Percentiles rank a stretch among this genome's conserved stretches.
These are phyloP conservation scores for Synchiropus splendidus DNA, from an alignment of 2,113 vertebrate genomes.

Conservation along the genomic window DNA sequence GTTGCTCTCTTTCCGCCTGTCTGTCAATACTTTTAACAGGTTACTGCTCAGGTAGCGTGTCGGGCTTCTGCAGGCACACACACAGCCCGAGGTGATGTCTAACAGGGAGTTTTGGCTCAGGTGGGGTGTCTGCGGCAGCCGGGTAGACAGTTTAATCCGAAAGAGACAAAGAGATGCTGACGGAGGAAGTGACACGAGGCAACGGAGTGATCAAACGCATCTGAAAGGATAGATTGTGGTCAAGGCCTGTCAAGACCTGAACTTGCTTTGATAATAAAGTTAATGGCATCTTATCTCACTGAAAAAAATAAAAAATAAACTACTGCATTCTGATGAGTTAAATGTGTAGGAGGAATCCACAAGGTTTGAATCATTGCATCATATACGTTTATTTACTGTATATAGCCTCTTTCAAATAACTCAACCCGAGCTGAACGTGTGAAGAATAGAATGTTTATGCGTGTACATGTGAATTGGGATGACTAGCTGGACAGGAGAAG, in stretches of 20 bases:
- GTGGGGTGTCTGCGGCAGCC: conserved; percentile 18
- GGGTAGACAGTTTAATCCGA: conserved; percentile 59
- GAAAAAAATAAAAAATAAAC: too few relatives aligned
- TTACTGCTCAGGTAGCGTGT: conserved; percentile 55
- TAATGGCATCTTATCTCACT: too few relatives aligned
- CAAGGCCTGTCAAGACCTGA: conserved; percentile 39
- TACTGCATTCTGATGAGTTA: too few relatives aligned
- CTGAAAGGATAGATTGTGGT: conserved; percentile 31
- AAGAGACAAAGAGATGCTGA: conserved; percentile 19
- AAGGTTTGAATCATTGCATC: too few relatives aligned
- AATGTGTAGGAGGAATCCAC: too few relatives aligned
- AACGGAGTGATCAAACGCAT: conserved; percentile 17
- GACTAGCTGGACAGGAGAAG: too few relatives aligned
- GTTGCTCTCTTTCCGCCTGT: conserved; percentile 4
- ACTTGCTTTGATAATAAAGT: too few relatives aligned
- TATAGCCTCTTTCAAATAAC: too few relatives aligned
- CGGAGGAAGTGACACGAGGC: conserved; percentile 10
- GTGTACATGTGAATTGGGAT: too few relatives aligned
- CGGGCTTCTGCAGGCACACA: conserved; percentile 20
- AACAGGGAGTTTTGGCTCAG: conserved; percentile 45
- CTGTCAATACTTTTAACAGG: conserved; percentile 47
- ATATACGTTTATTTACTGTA: too few relatives aligned
- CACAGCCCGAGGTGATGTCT: conserved; percentile 40
- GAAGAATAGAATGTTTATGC: too few relatives aligned
- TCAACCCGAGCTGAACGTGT: too few relatives aligned